These are phyloP conservation scores for Cinclus mexicanus DNA, from an alignment of 2,113 vertebrate species.

Conservation along the genomic window DNA sequence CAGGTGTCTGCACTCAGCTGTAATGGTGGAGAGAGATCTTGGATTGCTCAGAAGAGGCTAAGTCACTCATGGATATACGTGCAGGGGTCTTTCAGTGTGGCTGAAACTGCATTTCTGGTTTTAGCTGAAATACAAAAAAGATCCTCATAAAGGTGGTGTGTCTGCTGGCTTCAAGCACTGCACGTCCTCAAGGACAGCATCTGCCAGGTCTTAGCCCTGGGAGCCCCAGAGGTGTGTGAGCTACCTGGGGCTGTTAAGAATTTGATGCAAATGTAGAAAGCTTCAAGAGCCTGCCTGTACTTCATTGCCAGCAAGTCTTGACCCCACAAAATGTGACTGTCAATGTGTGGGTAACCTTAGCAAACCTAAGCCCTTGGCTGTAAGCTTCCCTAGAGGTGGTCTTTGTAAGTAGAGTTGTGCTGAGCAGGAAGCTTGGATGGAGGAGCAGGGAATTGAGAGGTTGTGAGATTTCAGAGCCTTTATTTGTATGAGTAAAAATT, in stretches of 20 bases:
- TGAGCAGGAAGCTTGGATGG: background rate
- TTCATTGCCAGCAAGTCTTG: background rate
- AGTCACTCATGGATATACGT: background rate
- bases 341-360: background rate
- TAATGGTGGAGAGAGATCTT: background rate
- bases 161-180: background rate
- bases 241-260: background rate
- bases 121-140: background rate
- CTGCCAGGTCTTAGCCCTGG: background rate
- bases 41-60: background rate
- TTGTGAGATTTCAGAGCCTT: background rate
- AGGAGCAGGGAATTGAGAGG: accelerated
- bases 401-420: background rate
- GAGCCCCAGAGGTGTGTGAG: background rate
- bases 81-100: background rate
- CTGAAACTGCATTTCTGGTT: background rate
- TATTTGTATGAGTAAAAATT: background rate
- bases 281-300: background rate
- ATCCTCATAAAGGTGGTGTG: background rate
- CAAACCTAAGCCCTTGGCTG: background rate
- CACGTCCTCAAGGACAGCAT: background rate
- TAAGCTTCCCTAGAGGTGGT: background rate
- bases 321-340: background rate
- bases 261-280: accelerated
- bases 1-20: background rate